Conservation (phyloP, 2,888 invertebrate genomes). For the Dicycla oo region DNA sequence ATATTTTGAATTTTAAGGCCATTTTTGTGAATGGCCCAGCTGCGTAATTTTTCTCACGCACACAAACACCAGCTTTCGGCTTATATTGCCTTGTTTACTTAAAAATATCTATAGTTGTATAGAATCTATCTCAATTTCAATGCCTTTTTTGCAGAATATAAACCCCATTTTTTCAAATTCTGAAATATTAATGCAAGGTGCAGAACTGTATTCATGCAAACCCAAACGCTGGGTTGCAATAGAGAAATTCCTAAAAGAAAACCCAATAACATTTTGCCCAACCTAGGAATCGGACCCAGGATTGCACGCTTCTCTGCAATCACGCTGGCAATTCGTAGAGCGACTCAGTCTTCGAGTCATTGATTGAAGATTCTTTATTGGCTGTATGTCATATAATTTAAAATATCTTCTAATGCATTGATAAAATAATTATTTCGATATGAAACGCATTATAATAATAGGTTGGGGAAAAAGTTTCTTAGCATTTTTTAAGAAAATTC, state of each 20-base stretch:
- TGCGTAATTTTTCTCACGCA: not conserved
- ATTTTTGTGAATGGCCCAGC: no score
- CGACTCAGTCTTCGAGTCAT: not conserved
- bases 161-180: not conserved
- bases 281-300: not conserved
- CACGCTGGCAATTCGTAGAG: not conserved
- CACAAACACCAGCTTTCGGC: not conserved
- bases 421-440: slow-evolving; percentile 21
- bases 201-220: not conserved
- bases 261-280: not conserved
- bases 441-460: slow-evolving; percentile 50
- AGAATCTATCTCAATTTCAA: not conserved
- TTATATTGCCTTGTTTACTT: not conserved
- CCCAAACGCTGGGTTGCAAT: not conserved
- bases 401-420: slow-evolving; percentile 18
- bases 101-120: no score
- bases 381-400: slow-evolving; percentile 1
- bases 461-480: no score
- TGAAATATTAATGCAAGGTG: not conserved
- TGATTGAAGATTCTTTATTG: not conserved
- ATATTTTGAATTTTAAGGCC: no score
- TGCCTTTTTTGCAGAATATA: not conserved
- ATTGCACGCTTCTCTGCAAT: not conserved
- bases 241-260: not conserved
- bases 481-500: no score